phyloP scores from a whole-genome alignment of 2,797 vertebrate genomes.

The Todus mexicanus region DNA sequence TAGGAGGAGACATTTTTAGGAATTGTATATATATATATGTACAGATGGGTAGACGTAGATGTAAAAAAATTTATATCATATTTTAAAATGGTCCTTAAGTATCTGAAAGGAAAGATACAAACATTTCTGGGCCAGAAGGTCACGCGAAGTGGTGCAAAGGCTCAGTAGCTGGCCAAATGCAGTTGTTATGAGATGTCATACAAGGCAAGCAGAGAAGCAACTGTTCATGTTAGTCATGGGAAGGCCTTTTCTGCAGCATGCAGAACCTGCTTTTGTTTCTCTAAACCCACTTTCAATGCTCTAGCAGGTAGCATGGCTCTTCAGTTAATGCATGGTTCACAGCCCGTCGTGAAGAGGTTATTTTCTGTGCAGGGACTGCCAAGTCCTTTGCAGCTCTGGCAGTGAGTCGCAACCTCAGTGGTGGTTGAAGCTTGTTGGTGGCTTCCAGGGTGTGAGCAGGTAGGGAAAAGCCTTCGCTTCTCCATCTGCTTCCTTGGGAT shows the following conservation, averaged over 20 bases:
- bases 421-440: not conserved
- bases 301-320: not conserved
- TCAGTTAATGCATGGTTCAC: not conserved
- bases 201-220: not conserved
- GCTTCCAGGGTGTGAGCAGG: not conserved
- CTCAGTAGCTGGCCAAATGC: not conserved
- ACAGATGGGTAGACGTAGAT: not conserved
- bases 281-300: not conserved
- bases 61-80: not conserved
- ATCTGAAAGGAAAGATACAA: not conserved
- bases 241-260: not conserved
- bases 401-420: not conserved
- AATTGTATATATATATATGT: not conserved
- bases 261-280: not conserved
- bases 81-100: not conserved
- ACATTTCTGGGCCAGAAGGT: not conserved
- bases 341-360: not conserved
- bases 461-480: not conserved
- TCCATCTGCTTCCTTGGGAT: not conserved
- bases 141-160: not conserved
- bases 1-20: not conserved
- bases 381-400: not conserved
- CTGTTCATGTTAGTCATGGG: accelerated
- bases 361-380: not conserved
- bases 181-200: not conserved